These are phyloP conservation scores for Ageneiosus marmoratus DNA, from an alignment of 2,113 vertebrate genomes.

Conservation along the genomic window DNA sequence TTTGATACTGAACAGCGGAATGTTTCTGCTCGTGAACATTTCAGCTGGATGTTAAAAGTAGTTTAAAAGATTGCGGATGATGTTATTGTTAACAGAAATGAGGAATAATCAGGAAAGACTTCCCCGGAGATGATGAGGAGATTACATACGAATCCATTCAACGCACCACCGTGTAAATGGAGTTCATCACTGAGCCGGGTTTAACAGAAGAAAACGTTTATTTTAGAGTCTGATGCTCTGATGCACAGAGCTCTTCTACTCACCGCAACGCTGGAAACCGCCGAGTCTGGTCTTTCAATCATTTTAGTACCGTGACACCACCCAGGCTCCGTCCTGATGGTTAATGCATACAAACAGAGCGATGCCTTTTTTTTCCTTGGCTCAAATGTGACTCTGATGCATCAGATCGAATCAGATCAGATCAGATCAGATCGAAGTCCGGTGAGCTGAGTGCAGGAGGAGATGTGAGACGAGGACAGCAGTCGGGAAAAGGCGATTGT, in stretches of 20 bases:
- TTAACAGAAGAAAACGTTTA: too few relatives aligned
- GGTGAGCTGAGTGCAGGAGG: constrained; percentile 49
- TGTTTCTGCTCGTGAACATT: too few relatives aligned
- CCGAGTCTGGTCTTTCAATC: constrained; percentile 77
- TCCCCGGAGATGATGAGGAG: constrained; percentile 4
- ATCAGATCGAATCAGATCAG: constrained; percentile 37
- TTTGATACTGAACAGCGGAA: too few relatives aligned
- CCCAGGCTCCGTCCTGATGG: constrained; percentile 58
- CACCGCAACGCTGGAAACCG: constrained; percentile 76
- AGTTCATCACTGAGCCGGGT: neutral
- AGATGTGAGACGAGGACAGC: constrained; percentile 35
- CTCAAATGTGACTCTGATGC: neutral
- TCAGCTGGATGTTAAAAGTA: too few relatives aligned
- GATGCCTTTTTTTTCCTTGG: neutral
- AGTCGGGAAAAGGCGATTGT: constrained; percentile 46
- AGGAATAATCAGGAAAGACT: neutral
- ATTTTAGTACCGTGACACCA: constrained; percentile 67
- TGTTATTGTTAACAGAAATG: neutral
- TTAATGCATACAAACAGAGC: constrained; percentile 54
- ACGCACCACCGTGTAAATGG: neutral
- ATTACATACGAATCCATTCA: too few relatives aligned
- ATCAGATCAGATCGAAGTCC: constrained; percentile 24
- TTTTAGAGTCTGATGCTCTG: too few relatives aligned
- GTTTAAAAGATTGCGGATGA: neutral
- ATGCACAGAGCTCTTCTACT: constrained; percentile 53